Evolutionary conservation across 2,113 vertebrate genomes (phyloP).

Genomic region (Addax nasomaculatus): DNA sequence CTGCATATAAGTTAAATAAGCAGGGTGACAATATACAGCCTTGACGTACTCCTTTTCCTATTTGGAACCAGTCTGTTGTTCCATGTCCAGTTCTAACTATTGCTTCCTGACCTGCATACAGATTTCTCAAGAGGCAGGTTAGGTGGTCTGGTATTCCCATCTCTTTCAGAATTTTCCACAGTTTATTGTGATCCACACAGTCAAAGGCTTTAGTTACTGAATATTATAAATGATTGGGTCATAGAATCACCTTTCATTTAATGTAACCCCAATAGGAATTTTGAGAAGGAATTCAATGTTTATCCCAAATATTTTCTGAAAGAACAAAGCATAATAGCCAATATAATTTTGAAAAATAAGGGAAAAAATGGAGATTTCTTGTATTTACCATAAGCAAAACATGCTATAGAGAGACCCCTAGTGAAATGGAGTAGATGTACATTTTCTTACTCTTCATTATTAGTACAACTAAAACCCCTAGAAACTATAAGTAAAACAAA

Average conservation of each 20-base stretch:
- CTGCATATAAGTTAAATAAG: no score
- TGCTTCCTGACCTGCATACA: no score
- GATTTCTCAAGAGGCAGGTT: no score
- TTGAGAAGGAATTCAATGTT: not conserved
- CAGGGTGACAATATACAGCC: no score
- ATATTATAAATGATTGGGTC: not conserved
- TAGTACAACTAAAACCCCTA: not conserved
- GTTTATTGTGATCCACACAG: no score
- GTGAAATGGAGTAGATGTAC: not conserved
- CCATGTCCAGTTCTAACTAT: no score
- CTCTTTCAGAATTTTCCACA: no score
- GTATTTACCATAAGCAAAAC: not conserved
- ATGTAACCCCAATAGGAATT: not conserved
- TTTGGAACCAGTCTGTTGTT: no score
- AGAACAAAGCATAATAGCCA: not conserved
- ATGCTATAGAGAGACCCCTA: not conserved
- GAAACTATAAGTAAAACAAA: not conserved
- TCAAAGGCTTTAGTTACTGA: not conserved
- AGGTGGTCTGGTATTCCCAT: no score
- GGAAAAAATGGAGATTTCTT: not conserved
- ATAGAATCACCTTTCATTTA: not conserved
- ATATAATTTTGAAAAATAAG: not conserved
- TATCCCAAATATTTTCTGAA: not conserved
- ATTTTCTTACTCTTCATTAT: not conserved
- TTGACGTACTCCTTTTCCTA: no score